Evolutionary conservation across 2,888 invertebrate species (phyloP), one percentile per base, ranked within the genome.

Genomic region (Tetragonula carbonaria): DNA sequence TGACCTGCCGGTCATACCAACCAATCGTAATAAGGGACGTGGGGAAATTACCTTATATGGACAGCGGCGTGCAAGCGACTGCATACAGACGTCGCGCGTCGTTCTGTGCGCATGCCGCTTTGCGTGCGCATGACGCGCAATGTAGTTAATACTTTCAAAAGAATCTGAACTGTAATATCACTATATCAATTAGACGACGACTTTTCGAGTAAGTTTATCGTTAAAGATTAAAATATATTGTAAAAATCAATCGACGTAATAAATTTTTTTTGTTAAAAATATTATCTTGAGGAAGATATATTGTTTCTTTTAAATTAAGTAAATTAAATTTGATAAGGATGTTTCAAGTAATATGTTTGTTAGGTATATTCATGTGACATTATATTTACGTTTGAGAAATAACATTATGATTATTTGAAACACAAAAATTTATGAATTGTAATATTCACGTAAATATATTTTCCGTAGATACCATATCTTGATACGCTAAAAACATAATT

Each of bases 31-130:
- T 89, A 84, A 91, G 92, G 94, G 92, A 94, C 92, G 93, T 94
- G 93, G 95, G 94, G 95, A 95, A 95, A 95, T 95, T 95, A 91
- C 95, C 95, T 94, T 95, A 95, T 95, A 95, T 95, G 95, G 95
- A 91, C 94, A 93, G 92, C 84, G 91, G 90, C 86, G 87, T 90
- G 87, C 91, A 89, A 81, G 82, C 87, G 84, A 83, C 82, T 86
- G 84, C 84, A 86, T 81, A 84, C 82, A 84, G 84, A 79, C 80
- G 83, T 82, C 87, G 85, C 84, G 85, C 79, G 86, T 80, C 73
- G 79, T 80, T 71, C 73, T 57, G 84, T 88, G 90, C 91, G 90
- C 89, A 90, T 85, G 81, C 80, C 55, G 77, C 57, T 72, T 85
- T 84, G 86, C 86, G 83, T 82, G 73, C 85, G 87, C 82, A 75